Conservation (phyloP, 2,888 invertebrate genomes). For the Melipona bicolor region DNA sequence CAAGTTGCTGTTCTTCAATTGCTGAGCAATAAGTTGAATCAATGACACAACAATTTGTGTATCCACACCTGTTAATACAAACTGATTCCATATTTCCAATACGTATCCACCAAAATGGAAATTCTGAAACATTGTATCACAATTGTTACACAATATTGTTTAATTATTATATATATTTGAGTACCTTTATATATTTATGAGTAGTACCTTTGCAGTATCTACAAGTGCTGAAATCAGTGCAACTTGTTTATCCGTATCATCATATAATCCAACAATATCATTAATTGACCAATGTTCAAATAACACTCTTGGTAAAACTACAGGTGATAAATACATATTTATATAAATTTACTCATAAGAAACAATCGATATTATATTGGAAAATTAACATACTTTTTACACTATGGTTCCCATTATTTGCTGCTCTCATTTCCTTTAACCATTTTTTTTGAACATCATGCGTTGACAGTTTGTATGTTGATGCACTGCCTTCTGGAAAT, state of each 20-base stretch:
- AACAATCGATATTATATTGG: not conserved
- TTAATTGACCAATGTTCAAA: slow-evolving; percentile 94
- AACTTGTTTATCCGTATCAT: slow-evolving; percentile 88
- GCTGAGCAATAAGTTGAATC: slow-evolving; percentile 88
- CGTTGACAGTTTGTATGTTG: slow-evolving; percentile 88
- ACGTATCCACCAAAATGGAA: slow-evolving; percentile 95
- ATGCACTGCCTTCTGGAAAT: slow-evolving; percentile 87
- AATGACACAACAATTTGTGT: slow-evolving; percentile 87
- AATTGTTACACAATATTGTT: slow-evolving; percentile 88
- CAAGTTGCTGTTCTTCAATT: slow-evolving; percentile 82
- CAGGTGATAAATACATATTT: slow-evolving; percentile 73
- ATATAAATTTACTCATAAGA: not conserved
- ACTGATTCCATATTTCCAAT: slow-evolving; percentile 95
- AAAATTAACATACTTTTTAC: slow-evolving; percentile 86
- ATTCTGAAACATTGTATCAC: slow-evolving; percentile 87
- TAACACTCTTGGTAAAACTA: slow-evolving; percentile 94
- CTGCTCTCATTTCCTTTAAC: slow-evolving; percentile 89
- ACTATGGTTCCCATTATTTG: slow-evolving; percentile 85
- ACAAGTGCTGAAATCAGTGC: slow-evolving; percentile 89
- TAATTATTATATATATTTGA: not conserved
- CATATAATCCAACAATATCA: slow-evolving; percentile 90
- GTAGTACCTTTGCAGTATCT: slow-evolving; percentile 84
- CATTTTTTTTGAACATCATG: slow-evolving; percentile 95
- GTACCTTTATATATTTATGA: too few relatives aligned
- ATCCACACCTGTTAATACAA: slow-evolving; percentile 87